A percentile compares a stretch with the other conserved stretches of the same genome.
Evolutionary conservation across 2,113 vertebrate species (phyloP).

Genomic region (Smithornis capensis): DNA sequence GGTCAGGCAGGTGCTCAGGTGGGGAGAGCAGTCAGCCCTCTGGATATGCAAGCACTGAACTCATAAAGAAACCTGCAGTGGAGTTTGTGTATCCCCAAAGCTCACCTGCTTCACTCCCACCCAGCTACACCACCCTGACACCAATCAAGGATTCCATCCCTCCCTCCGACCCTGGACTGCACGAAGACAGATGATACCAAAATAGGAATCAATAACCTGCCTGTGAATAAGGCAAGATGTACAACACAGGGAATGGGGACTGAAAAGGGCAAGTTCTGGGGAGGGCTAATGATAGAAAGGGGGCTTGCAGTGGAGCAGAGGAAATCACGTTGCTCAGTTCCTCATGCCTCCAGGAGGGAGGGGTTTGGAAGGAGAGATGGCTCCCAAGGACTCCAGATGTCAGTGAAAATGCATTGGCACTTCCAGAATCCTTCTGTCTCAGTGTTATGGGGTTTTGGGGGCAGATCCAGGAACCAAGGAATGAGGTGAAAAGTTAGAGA

Average conservation of each 20-base stretch:
- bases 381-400: background rate
- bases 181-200: slow-evolving; percentile 12
- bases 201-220: slow-evolving; percentile 28
- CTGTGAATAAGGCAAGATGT: slow-evolving; percentile 39
- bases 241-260: slow-evolving; percentile 16
- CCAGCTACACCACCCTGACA: background rate
- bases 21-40: background rate
- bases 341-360: background rate
- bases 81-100: background rate
- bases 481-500: background rate
- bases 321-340: background rate
- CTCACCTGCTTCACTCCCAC: background rate
- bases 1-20: background rate
- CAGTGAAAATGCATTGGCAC: background rate
- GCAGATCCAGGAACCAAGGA: background rate
- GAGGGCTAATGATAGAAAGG: background rate
- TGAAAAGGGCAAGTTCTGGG: slow-evolving; percentile 59
- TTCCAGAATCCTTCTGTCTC: background rate
- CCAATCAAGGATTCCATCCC: background rate
- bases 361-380: background rate
- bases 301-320: background rate
- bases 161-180: background rate
- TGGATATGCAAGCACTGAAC: rapidly evolving
- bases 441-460: rapidly evolving
- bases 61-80: background rate